phyloP scores from a whole-genome alignment of 2,797 vertebrate genomes.

The Percopsis omiscomaycus region DNA sequence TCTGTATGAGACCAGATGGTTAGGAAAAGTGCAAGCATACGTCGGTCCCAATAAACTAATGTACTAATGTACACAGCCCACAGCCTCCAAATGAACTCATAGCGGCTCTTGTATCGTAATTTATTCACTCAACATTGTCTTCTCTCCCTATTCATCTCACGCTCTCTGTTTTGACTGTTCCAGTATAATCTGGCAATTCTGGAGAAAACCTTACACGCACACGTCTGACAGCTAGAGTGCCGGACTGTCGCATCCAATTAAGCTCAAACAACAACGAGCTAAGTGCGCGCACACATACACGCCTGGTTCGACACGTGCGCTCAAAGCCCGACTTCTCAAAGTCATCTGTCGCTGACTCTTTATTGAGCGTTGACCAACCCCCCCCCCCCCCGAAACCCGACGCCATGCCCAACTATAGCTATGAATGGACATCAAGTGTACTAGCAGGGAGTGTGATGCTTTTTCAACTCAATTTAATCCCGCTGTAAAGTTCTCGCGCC shows the following conservation, averaged over 20 bases:
- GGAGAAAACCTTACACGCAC: slow-evolving; percentile 57
- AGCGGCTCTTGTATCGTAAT: too few relatives aligned
- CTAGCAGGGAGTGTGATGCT: neutral
- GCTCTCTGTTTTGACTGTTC: slow-evolving; percentile 24
- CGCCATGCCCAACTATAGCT: neutral
- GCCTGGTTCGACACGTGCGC: slow-evolving; percentile 23
- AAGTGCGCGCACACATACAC: slow-evolving; percentile 11
- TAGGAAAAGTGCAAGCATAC: neutral
- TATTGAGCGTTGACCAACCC: slow-evolving; percentile 9
- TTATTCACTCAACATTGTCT: neutral
- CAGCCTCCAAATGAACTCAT: too few relatives aligned
- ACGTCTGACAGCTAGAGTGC: slow-evolving; percentile 63
- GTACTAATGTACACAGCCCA: too few relatives aligned
- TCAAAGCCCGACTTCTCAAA: slow-evolving; percentile 54
- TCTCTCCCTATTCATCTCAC: slow-evolving; percentile 10
- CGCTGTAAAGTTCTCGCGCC: slow-evolving; percentile 9
- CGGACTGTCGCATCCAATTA: slow-evolving; percentile 66
- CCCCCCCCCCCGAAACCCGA: slow-evolving; percentile 1
- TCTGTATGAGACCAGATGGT: slow-evolving; percentile 1
- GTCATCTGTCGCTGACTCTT: slow-evolving; percentile 42
- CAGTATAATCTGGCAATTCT: slow-evolving; percentile 43
- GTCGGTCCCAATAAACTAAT: too few relatives aligned
- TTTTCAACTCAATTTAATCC: slow-evolving; percentile 15
- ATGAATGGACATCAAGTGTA: neutral
- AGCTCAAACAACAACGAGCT: slow-evolving; percentile 47